phyloP scores from a whole-genome alignment of 1,140 invertebrate genomes.

The Zaprionus vittiger region DNA sequence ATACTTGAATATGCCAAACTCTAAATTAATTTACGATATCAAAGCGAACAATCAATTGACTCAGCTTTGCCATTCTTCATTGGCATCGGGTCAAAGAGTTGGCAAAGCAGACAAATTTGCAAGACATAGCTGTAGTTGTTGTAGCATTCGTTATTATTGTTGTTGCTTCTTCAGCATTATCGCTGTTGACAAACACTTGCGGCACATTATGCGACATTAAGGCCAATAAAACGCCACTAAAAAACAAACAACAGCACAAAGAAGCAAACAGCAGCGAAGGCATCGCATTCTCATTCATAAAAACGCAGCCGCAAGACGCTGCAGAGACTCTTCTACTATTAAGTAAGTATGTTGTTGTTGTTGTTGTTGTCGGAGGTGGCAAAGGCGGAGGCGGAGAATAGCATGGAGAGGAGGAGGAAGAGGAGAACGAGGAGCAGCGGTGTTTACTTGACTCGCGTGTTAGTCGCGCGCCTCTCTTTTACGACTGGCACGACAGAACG shows the following conservation, averaged over 20 bases:
- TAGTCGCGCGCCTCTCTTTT: conserved; percentile 62
- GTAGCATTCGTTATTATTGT: background rate
- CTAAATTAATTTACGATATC: background rate
- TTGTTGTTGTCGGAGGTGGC: conserved; percentile 6
- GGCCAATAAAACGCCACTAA: conserved; percentile 64
- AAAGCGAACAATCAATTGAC: background rate
- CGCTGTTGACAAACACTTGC: conserved; percentile 18
- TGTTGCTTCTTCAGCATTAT: conserved; percentile 23
- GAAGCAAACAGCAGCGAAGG: conserved; percentile 3
- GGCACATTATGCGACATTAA: conserved; percentile 64
- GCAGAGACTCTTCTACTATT: conserved; percentile 30
- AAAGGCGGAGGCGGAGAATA: background rate
- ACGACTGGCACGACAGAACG: conserved; percentile 38
- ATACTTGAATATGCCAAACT: background rate
- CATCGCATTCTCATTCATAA: conserved; percentile 70
- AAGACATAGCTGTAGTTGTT: background rate
- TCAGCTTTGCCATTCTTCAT: background rate
- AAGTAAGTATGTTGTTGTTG: conserved; percentile 15
- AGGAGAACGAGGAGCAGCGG: background rate
- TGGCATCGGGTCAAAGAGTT: conserved; percentile 24
- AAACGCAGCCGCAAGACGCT: conserved; percentile 50
- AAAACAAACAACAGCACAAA: conserved; percentile 44
- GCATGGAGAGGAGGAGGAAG: background rate
- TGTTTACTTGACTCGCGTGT: conserved; percentile 52
- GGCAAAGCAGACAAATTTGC: conserved; percentile 8